These are phyloP conservation scores for Rhea pennata DNA, from an alignment of 2,113 vertebrate species.

Conservation along the genomic window DNA sequence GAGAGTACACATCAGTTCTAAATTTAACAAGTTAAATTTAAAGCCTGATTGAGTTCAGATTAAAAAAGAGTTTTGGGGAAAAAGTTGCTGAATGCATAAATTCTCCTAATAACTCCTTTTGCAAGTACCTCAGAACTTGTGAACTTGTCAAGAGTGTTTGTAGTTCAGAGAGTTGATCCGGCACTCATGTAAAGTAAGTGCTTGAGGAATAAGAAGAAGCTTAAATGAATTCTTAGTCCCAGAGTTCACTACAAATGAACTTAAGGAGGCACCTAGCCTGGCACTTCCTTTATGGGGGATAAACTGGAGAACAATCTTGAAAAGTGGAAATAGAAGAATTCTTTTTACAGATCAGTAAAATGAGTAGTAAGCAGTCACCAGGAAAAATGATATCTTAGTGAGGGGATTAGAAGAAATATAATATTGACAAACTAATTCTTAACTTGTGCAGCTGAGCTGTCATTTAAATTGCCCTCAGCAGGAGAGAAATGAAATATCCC, in stretches of 20 bases:
- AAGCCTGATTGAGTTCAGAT: not conserved
- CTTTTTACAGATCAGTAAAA: not conserved
- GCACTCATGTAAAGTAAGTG: not conserved
- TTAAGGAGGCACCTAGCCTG: not conserved
- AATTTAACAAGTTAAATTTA: not conserved
- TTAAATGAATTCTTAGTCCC: not conserved
- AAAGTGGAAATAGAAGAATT: not conserved
- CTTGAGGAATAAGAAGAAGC: not conserved
- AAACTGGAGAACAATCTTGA: not conserved
- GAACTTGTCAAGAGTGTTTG: not conserved
- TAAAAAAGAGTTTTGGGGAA: accelerated
- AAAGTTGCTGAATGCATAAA: not conserved
- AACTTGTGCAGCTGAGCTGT: not conserved
- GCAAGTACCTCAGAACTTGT: constrained; percentile 7
- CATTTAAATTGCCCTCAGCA: not conserved
- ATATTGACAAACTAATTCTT: not conserved
- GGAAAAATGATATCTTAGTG: not conserved
- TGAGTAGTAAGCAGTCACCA: not conserved
- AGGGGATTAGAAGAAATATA: not conserved
- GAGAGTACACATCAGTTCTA: not conserved
- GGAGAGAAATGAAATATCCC: not conserved
- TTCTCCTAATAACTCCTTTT: not conserved
- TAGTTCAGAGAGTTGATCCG: not conserved
- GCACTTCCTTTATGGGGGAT: not conserved
- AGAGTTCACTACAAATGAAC: not conserved